A percentile compares a stretch with the other conserved stretches of the same genome.
Evolutionary conservation across 2,113 vertebrate species (phyloP).

Genomic region (Thermophis baileyi): DNA sequence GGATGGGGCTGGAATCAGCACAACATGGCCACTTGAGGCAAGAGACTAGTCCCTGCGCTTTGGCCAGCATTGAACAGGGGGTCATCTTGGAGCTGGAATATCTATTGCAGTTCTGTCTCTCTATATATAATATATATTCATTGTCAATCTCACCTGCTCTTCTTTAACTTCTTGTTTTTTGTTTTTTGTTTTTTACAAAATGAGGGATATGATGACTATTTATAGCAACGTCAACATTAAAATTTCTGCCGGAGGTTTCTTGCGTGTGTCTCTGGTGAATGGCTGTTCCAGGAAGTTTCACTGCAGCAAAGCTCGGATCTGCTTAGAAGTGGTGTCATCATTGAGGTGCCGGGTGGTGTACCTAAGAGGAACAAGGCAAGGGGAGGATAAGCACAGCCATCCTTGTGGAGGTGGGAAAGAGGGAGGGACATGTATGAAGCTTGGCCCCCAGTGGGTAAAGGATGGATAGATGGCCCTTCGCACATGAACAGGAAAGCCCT

Average conservation of each 20-base stretch:
- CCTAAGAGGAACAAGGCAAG: constrained; percentile 58
- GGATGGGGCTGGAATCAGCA: neutral
- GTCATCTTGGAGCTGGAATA: neutral
- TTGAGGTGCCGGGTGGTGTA: constrained; percentile 91
- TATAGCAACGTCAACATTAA: constrained; percentile 63
- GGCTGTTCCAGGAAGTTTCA: constrained; percentile 61
- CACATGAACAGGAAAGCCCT: neutral
- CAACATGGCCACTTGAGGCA: accelerated
- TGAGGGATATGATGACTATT: constrained; percentile 74
- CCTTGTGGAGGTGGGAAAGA: neutral
- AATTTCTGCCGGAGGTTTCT: constrained; percentile 66
- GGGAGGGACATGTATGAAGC: neutral
- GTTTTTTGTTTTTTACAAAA: constrained; percentile 70
- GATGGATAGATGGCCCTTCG: neutral
- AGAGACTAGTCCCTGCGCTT: neutral
- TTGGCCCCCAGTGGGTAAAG: neutral
- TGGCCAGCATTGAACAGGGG: accelerated
- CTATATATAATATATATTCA: neutral
- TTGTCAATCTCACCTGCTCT: neutral
- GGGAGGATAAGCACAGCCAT: neutral
- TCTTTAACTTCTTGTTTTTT: neutral
- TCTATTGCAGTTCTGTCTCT: neutral
- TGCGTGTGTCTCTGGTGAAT: constrained; percentile 43
- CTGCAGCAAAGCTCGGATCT: constrained; percentile 90
- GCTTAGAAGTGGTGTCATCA: constrained; percentile 92